Conservation (phyloP, 2,113 vertebrate genomes). For the Platysteira castanea region DNA sequence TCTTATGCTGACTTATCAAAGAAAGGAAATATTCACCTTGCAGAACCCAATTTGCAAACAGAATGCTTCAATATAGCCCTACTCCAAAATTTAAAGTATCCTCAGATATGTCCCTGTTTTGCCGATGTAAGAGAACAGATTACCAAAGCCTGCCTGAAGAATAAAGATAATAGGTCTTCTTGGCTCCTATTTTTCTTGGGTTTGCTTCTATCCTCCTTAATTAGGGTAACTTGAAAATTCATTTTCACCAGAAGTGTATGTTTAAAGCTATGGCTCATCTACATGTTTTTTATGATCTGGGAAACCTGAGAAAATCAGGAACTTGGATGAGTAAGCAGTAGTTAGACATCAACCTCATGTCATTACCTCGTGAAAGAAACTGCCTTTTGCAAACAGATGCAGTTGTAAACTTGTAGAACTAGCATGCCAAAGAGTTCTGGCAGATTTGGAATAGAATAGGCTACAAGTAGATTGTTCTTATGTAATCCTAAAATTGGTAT, state of each 20-base stretch:
- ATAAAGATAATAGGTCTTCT: background rate
- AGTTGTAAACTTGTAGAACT: background rate
- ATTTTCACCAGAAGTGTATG: background rate
- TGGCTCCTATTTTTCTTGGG: background rate
- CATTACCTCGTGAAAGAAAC: background rate
- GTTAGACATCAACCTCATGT: background rate
- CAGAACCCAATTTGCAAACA: background rate
- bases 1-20: background rate
- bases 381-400: background rate
- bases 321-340: background rate
- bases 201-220: background rate
- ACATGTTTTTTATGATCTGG: background rate
- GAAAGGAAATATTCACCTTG: background rate
- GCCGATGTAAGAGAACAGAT: background rate
- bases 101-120: background rate
- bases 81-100: background rate
- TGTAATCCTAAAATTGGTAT: background rate
- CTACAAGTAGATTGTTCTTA: background rate
- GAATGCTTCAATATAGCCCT: background rate
- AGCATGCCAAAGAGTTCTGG: background rate
- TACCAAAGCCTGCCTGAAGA: background rate
- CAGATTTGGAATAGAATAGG: background rate
- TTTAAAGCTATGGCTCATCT: background rate
- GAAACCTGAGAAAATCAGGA: background rate
- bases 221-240: background rate